Evolutionary conservation across 2,888 invertebrate species (phyloP), one percentile per base, ranked within the genome.

Genomic region (Polydrusus pterygomalis): DNA sequence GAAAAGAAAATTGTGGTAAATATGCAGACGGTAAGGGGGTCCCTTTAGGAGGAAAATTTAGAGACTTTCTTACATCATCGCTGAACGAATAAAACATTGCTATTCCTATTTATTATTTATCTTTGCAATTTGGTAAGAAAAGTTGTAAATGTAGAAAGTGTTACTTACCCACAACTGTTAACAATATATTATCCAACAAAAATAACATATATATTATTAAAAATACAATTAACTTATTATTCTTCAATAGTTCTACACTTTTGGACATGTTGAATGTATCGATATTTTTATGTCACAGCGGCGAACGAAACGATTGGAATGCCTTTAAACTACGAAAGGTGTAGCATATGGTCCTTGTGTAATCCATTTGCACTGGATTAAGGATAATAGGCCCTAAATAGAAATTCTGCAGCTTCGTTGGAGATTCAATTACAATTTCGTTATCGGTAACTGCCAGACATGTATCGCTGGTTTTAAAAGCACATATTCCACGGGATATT

Each of bases 131-230:
- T n/a, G n/a, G n/a, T n/a, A n/a, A n/a, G n/a, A n/a, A n/a, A n/a
- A n/a, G n/a, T n/a, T n/a, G n/a, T n/a, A n/a, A n/a, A n/a, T n/a
- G n/a, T n/a, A n/a, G n/a, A 17, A 17, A 17, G 8, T 49, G 34
- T 1, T 75, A 88, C 93, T 92, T 88, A 97, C 97, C 97, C 64
- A 97, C 93, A 45, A 96, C 95, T 43, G 97, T 97, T 60, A 97
- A 90, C 20, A 97, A 90, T 78, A 96, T 92, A 87, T 97, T 97
- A 89, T 97, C 97, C 86, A 95, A 87, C 82, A 95, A 91, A 85
- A 95, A 91, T 1, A 95, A 93, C 77, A 94, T 87, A 86, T 95
- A 95, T 68, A 95, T 91, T 76, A 92, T 89, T 25, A 89, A 80
- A 71, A 92, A 90, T 65, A 89, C 38, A 30, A 68, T 82, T 51